Percentiles rank a stretch among this genome's conserved stretches.
phyloP scores from a whole-genome alignment of 2,797 vertebrate genomes.

The Oreochromis mossambicus region DNA sequence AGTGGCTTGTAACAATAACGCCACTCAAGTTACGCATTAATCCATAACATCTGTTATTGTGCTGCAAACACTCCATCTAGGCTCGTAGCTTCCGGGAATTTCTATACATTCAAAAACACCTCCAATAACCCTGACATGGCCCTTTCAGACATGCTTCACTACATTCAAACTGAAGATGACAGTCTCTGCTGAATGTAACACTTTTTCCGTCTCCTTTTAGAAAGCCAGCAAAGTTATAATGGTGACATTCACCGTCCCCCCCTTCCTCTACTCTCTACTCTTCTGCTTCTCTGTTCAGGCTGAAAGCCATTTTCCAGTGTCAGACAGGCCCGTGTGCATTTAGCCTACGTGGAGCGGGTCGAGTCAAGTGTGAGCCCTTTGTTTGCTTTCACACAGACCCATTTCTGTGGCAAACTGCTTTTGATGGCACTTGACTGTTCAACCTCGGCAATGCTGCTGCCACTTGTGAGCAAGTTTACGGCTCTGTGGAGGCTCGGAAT shows the following conservation, averaged over 20 bases:
- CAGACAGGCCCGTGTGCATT: constrained; percentile 47
- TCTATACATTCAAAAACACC: background rate
- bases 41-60: background rate
- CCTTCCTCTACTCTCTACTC: background rate
- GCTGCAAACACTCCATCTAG: background rate
- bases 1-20: background rate
- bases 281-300: constrained; percentile 37
- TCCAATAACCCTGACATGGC: constrained; percentile 6
- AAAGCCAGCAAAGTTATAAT: constrained; percentile 40
- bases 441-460: constrained; percentile 61
- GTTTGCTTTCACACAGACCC: constrained; percentile 69
- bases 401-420: constrained; percentile 70
- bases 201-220: background rate
- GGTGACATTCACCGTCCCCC: constrained; percentile 42
- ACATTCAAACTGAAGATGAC: constrained; percentile 16
- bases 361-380: constrained; percentile 69
- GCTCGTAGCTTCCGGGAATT: background rate
- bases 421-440: constrained; percentile 75
- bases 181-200: constrained; percentile 11
- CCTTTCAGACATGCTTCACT: background rate
- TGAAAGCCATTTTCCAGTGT: constrained; percentile 55
- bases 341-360: constrained; percentile 41
- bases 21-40: background rate
- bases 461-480: constrained; percentile 59
- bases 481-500: constrained; percentile 50